Evolutionary conservation across 1,140 invertebrate species (phyloP).

Genomic region (Spodoptera frugiperda): DNA sequence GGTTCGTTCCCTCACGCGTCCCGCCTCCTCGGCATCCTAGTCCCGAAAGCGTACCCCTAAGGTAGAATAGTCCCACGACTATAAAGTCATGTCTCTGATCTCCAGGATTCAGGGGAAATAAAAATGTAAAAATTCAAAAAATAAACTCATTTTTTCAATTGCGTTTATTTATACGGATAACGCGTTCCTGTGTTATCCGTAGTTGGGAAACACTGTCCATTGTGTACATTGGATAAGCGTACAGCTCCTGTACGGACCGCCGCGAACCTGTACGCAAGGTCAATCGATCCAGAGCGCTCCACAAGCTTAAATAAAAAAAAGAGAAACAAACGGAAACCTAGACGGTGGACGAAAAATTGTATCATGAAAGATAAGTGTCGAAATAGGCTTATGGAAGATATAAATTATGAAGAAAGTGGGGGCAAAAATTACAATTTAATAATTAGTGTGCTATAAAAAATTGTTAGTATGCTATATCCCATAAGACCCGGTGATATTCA

Average conservation of each 20-base stretch:
- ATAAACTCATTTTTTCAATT: no score
- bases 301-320: slow-evolving; percentile 3
- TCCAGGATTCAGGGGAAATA: no score
- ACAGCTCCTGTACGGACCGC: slow-evolving; percentile 42
- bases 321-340: slow-evolving; percentile 14
- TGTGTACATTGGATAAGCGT: background rate
- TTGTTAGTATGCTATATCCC: background rate
- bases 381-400: slow-evolving; percentile 10
- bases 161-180: slow-evolving; percentile 31
- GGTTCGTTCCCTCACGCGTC: no score
- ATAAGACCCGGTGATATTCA: no score
- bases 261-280: slow-evolving; percentile 39
- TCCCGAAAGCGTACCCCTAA: no score
- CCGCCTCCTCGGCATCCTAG: no score
- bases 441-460: no score
- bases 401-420: slow-evolving; percentile 25
- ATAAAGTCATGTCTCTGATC: no score
- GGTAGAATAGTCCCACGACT: no score
- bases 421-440: slow-evolving; percentile 6
- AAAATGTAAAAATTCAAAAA: no score
- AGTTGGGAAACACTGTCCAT: background rate
- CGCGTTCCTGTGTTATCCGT: slow-evolving; percentile 39
- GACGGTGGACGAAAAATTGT: slow-evolving; percentile 18
- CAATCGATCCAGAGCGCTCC: slow-evolving; percentile 37
- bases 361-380: background rate